Evolutionary conservation across 2,797 vertebrate genomes (phyloP).

Genomic region (Peromyscus melanophrys): DNA sequence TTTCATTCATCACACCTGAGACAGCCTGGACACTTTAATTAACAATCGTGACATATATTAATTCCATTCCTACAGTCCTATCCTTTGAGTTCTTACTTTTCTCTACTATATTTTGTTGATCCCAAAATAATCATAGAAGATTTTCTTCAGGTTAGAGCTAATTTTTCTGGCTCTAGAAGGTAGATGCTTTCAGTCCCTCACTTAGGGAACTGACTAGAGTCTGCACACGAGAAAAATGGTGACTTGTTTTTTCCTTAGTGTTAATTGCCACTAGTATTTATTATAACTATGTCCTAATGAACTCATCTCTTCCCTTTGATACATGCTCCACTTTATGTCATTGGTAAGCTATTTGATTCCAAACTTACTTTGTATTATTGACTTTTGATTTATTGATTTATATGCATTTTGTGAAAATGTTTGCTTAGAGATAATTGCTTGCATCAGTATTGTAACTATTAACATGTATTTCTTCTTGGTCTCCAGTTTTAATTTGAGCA

Average conservation of each 20-base stretch:
- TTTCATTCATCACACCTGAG: background rate
- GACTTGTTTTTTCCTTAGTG: background rate
- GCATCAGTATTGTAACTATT: background rate
- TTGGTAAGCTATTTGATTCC: constrained; percentile 32
- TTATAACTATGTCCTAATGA: background rate
- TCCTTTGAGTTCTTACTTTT: constrained; percentile 41
- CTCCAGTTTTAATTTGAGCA: constrained; percentile 47
- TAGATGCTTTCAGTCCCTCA: background rate
- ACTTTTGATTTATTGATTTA: constrained; percentile 49
- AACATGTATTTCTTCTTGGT: background rate
- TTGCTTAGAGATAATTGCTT: constrained; percentile 2
- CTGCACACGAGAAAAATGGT: background rate
- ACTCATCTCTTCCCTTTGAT: background rate
- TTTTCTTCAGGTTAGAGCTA: constrained; percentile 13
- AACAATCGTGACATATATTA: background rate
- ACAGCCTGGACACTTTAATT: background rate
- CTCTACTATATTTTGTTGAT: constrained; percentile 41
- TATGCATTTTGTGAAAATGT: constrained; percentile 2
- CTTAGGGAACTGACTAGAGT: background rate
- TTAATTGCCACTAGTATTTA: background rate
- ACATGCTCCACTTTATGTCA: background rate
- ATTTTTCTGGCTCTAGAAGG: constrained; percentile 37
- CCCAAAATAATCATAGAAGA: background rate
- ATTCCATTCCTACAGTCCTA: constrained; percentile 28
- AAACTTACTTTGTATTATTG: constrained; percentile 42